phyloP scores from a whole-genome alignment of 2,113 vertebrate genomes.

The Alosa alosa region DNA sequence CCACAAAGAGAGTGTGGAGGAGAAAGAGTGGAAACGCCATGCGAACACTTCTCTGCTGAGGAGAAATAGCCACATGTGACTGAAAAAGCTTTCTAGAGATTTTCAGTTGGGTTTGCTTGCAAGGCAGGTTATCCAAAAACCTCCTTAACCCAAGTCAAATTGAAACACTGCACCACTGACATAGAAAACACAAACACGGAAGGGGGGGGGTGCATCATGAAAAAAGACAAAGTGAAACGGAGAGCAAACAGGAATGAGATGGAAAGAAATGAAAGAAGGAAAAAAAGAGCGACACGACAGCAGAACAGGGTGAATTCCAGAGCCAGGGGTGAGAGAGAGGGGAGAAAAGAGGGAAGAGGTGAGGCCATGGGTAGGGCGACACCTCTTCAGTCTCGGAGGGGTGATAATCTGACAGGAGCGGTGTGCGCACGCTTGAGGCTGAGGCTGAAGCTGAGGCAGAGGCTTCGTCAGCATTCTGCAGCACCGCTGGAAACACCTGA shows the following conservation, averaged over 20 bases:
- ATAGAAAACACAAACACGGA: background rate
- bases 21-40: background rate
- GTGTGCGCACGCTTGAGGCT: background rate
- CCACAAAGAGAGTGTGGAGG: background rate
- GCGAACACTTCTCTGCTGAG: background rate
- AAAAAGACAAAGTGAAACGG: background rate
- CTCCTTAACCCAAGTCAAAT: background rate
- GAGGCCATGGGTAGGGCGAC: background rate
- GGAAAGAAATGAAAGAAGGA: background rate
- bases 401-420: background rate
- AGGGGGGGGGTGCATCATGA: background rate
- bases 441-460: constrained; percentile 7
- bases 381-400: background rate
- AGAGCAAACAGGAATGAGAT: background rate
- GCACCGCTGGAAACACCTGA: constrained; percentile 62
- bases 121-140: background rate
- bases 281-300: background rate
- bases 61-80: background rate
- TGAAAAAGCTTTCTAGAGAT: background rate
- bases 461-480: constrained; percentile 69
- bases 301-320: background rate
- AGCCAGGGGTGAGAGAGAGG: background rate
- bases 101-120: background rate
- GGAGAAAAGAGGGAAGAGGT: background rate
- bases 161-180: background rate